phyloP scores from a whole-genome alignment of 2,113 vertebrate genomes.

The Cryptomyrus ogoouensis region DNA sequence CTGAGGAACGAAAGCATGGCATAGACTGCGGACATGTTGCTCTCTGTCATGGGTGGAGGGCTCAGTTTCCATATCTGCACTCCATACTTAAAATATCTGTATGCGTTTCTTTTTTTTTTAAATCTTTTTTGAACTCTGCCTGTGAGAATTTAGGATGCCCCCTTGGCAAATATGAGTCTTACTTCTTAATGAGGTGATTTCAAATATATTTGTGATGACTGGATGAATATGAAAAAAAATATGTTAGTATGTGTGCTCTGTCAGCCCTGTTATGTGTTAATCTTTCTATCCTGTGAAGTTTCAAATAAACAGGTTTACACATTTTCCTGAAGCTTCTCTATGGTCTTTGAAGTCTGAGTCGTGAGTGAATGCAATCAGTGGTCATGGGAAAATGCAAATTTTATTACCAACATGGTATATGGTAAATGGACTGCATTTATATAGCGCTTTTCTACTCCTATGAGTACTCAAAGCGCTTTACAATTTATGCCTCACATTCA shows the following conservation, averaged over 20 bases:
- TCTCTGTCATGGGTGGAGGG: background rate
- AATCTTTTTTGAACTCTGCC: slow-evolving; percentile 16
- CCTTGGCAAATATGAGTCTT: slow-evolving; percentile 23
- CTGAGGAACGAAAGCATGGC: slow-evolving; percentile 71
- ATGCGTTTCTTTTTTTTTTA: slow-evolving; percentile 1
- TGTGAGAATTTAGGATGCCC: slow-evolving; percentile 32
- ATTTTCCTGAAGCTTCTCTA: slow-evolving; percentile 12
- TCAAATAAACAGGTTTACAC: slow-evolving; percentile 35
- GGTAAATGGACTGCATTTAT: no score
- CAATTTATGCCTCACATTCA: no score
- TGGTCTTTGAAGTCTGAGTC: background rate
- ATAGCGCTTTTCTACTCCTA: no score
- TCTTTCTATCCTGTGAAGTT: slow-evolving; percentile 32
- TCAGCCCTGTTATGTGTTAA: slow-evolving; percentile 13
- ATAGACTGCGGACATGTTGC: slow-evolving; percentile 27
- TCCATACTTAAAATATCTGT: slow-evolving; percentile 13
- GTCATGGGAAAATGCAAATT: background rate
- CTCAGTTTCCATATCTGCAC: slow-evolving; percentile 25
- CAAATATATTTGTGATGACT: slow-evolving; percentile 27
- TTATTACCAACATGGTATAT: background rate
- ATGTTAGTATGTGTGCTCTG: slow-evolving; percentile 16
- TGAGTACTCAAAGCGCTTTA: no score
- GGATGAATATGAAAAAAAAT: slow-evolving; percentile 12
- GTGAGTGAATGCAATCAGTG: background rate
- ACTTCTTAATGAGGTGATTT: slow-evolving; percentile 31